Conservation (phyloP, 2,797 vertebrate species). For the Champsocephalus gunnari region DNA sequence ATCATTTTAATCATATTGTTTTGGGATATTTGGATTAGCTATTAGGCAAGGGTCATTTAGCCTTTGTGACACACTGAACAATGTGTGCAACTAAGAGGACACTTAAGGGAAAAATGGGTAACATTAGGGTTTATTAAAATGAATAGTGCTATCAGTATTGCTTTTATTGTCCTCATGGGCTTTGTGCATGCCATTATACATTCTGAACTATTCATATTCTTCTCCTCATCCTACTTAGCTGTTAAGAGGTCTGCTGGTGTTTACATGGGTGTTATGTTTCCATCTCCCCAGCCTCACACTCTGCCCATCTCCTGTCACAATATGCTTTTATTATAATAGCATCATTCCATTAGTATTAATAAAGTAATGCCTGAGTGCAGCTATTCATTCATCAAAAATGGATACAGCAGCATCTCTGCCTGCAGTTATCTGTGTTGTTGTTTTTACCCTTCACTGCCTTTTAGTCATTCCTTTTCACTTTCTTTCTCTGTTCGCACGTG, state of each 20-base stretch:
- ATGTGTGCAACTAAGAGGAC: conserved; percentile 1
- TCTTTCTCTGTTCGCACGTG: conserved; percentile 19
- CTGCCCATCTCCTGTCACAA: conserved; percentile 67
- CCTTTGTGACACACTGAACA: not conserved
- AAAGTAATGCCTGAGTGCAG: conserved; percentile 39
- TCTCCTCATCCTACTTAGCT: conserved; percentile 43
- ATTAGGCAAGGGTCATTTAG: conserved; percentile 1
- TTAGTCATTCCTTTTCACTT: conserved; percentile 45
- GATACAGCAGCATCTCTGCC: conserved; percentile 69
- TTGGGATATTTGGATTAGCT: conserved; percentile 2
- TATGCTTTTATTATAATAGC: conserved; percentile 77
- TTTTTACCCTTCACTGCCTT: conserved; percentile 78
- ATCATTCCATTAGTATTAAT: conserved; percentile 80
- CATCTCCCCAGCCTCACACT: conserved; percentile 66
- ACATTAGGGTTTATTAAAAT: conserved; percentile 22
- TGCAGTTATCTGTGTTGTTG: conserved; percentile 77
- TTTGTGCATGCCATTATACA: conserved; percentile 30
- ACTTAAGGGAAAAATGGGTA: not conserved
- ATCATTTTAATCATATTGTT: not conserved
- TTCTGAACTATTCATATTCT: conserved; percentile 40
- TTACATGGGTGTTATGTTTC: conserved; percentile 80
- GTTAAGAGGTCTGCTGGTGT: conserved; percentile 76
- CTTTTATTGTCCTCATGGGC: conserved; percentile 6
- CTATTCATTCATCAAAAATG: conserved; percentile 79
- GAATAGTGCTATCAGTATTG: not conserved